Conservation (phyloP, 2,113 vertebrate species). For the Lepus europaeus region DNA sequence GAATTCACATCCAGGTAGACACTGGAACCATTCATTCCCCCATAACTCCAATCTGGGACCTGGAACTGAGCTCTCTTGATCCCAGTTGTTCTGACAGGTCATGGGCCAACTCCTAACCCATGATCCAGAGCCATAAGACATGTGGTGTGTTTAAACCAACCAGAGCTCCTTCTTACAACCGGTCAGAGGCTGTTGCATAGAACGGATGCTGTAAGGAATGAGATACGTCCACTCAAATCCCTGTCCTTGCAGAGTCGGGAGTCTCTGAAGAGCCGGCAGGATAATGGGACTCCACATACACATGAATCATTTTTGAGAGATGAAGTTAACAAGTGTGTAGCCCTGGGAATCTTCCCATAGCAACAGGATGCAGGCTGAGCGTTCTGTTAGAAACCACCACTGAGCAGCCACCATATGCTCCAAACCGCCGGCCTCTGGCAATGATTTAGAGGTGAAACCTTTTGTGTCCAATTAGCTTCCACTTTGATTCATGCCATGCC, state of each 20-base stretch:
- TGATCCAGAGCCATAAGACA: neutral
- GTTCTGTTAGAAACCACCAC: constrained; percentile 38
- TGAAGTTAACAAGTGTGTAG: neutral
- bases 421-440: constrained; percentile 38
- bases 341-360: constrained; percentile 39
- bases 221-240: neutral
- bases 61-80: neutral
- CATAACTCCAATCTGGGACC: neutral
- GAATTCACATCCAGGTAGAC: neutral
- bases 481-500: constrained; percentile 34
- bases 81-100: neutral
- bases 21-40: neutral
- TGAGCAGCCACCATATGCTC: constrained; percentile 55
- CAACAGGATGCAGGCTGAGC: neutral
- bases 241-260: neutral
- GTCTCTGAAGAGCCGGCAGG: neutral
- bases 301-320: constrained; percentile 15
- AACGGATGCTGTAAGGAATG: neutral
- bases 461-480: constrained; percentile 50
- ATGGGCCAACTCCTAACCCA: neutral
- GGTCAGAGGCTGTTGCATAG: neutral
- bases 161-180: neutral
- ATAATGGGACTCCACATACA: neutral
- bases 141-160: neutral
- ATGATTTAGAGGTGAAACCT: constrained; percentile 64